These are phyloP conservation scores for Trachelus iudaicus DNA, from an alignment of 2,888 invertebrate genomes.

Conservation along the genomic window DNA sequence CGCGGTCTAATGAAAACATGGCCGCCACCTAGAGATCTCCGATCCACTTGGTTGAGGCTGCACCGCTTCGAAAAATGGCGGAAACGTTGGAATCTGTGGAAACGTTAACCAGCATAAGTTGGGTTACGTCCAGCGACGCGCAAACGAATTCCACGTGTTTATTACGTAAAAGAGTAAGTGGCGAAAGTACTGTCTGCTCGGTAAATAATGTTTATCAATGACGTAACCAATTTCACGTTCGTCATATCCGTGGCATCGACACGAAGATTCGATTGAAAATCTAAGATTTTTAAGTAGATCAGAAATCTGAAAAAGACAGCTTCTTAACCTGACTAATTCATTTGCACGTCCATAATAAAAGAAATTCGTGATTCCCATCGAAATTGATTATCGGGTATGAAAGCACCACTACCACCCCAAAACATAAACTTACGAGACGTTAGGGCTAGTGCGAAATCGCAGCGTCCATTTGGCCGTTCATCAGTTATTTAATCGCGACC, in stretches of 20 bases:
- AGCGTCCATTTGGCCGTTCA: conserved; percentile 43
- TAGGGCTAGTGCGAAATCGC: conserved; percentile 37
- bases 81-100: not conserved
- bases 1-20: conserved; percentile 61
- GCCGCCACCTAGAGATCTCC: conserved; percentile 45
- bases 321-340: conserved; percentile 5
- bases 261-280: not conserved
- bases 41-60: conserved; percentile 21
- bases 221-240: not conserved
- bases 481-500: conserved; percentile 50
- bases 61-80: conserved; percentile 22
- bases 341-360: conserved; percentile 8
- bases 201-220: not conserved
- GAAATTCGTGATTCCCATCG: conserved; percentile 35
- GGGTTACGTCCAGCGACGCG: not conserved
- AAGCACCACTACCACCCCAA: not conserved
- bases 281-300: not conserved
- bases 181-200: not conserved
- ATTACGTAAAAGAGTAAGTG: not conserved
- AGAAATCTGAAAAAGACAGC: conserved; percentile 8
- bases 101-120: not conserved
- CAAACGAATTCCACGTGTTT: not conserved
- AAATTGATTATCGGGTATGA: not conserved
- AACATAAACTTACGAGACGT: not conserved
- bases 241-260: not conserved